phyloP scores from a whole-genome alignment of 1,140 invertebrate species.

The Drosophila lacteicornis region DNA sequence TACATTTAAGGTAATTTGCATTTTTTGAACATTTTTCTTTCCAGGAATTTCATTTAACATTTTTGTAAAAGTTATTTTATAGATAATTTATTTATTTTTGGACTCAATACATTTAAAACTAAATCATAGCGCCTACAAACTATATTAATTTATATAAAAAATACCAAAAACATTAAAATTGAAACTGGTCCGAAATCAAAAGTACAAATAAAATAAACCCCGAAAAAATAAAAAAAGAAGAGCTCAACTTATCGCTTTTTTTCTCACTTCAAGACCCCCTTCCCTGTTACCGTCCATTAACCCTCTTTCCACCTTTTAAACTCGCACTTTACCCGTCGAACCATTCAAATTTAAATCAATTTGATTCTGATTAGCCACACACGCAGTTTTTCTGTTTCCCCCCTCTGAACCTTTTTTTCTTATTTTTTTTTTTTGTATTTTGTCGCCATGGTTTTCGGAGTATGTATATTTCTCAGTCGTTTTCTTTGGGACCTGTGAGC shows the following conservation, averaged over 20 bases:
- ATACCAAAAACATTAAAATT: not conserved
- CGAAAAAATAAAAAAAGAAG: conserved; percentile 1
- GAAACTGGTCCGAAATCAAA: conserved; percentile 24
- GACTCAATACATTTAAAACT: too few species aligned
- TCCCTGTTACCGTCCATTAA: not conserved
- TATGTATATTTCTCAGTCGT: conserved; percentile 13
- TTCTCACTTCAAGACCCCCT: conserved; percentile 49
- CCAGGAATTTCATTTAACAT: not conserved
- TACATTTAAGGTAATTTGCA: not conserved
- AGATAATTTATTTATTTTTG: too few species aligned
- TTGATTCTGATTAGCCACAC: conserved; percentile 82
- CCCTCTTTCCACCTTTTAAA: conserved; percentile 3
- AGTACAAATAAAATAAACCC: conserved; percentile 12
- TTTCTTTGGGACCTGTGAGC: conserved; percentile 8
- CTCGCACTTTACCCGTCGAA: conserved; percentile 73
- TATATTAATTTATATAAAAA: too few species aligned
- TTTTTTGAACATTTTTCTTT: not conserved
- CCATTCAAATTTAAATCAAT: conserved; percentile 82
- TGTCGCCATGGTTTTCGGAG: conserved; percentile 50
- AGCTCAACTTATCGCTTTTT: conserved; percentile 55
- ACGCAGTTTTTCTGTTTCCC: conserved; percentile 59
- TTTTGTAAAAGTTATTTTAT: not conserved
- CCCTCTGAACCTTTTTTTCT: conserved; percentile 45
- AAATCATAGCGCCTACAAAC: too few species aligned
- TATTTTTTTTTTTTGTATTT: conserved; percentile 22